Evolutionary conservation across 2,797 vertebrate species (phyloP), one percentile per base, ranked within the genome.

Genomic region (Sebastolobus alascanus): DNA sequence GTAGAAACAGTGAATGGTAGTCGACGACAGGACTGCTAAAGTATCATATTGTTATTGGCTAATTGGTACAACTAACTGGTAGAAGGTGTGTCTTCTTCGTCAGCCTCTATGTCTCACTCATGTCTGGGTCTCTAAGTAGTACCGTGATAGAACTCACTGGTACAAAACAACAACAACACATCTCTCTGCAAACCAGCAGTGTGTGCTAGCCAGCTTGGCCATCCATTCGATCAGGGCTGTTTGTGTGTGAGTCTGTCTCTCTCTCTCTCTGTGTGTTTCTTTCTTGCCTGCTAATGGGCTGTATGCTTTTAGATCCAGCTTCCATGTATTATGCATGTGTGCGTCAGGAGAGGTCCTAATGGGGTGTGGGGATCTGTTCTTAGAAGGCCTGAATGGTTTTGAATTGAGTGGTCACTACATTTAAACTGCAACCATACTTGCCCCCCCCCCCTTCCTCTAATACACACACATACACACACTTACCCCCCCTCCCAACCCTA

Each of bases 241-340:
- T 87, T 88, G 71, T 84, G 29, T 33, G 29, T 35, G 27, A 56
- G 75, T 84, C 25, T 71, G 14, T 68, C 74, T 61, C 37, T 77
- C 18, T 83, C 40, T 74, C 43, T 73, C 67, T 75, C 22, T 70
- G 9, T 72, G 8, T 69, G 52, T 68, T 73, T 56, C 68, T 84
- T 73, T 85, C 75, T 83, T 79, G 81, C 75, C 74, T 83, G 75
- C 88, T 95, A 94, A 95, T 95, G 94, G 92, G 84, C 85, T 83
- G 83, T 90, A 85, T 92, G 93, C 93, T 94, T 95, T 95, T 92
- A 94, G 93, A 92, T 92, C 86, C 90, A 91, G 86, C 86, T 74
- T 43, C 89, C 83, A 95, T 95, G 92, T 94, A 95, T 95, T 94
- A 95, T 95, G 93, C 89, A 95, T 94, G 92, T 88, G 84, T 91